Percentiles rank a stretch among this genome's conserved stretches.
phyloP scores from a whole-genome alignment of 2,888 invertebrate species.

The Cerastoderma edule region DNA sequence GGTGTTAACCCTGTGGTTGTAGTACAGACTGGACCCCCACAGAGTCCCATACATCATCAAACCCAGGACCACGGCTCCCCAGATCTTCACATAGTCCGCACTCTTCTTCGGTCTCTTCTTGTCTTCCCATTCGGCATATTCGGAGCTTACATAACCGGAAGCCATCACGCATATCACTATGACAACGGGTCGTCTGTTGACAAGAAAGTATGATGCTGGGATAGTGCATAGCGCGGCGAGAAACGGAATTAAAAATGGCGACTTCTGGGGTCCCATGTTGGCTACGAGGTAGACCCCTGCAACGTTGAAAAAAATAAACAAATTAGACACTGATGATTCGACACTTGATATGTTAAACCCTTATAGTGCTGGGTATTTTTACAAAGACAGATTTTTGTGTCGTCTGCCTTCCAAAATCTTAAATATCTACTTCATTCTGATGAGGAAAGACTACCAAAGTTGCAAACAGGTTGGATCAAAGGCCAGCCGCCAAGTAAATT shows the following conservation, averaged over 20 bases:
- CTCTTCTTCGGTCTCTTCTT: slow-evolving; percentile 29
- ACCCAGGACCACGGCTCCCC: slow-evolving; percentile 10
- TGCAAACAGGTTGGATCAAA: background rate
- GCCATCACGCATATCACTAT: slow-evolving; percentile 38
- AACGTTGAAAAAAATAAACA: slow-evolving; percentile 47
- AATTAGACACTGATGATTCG: background rate
- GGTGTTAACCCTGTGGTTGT: slow-evolving; percentile 35
- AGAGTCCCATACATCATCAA: slow-evolving; percentile 41
- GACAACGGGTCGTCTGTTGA: slow-evolving; percentile 32
- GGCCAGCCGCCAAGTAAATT: no score
- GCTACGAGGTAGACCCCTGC: slow-evolving; percentile 95
- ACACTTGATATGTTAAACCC: background rate
- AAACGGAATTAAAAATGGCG: slow-evolving; percentile 89
- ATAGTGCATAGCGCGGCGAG: slow-evolving; percentile 89
- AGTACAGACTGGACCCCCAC: slow-evolving; percentile 49
- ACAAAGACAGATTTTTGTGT: background rate
- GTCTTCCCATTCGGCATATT: slow-evolving; percentile 41
- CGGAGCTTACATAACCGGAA: slow-evolving; percentile 40
- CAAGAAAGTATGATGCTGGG: slow-evolving; percentile 85
- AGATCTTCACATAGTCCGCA: slow-evolving; percentile 31
- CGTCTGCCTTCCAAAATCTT: background rate
- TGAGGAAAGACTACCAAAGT: background rate
- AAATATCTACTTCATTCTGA: background rate
- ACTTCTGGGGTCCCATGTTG: slow-evolving; percentile 93
- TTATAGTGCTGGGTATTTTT: background rate